Percentiles rank a stretch among this genome's conserved stretches.
phyloP scores from a whole-genome alignment of 2,797 vertebrate genomes.

The Falco berigora region DNA sequence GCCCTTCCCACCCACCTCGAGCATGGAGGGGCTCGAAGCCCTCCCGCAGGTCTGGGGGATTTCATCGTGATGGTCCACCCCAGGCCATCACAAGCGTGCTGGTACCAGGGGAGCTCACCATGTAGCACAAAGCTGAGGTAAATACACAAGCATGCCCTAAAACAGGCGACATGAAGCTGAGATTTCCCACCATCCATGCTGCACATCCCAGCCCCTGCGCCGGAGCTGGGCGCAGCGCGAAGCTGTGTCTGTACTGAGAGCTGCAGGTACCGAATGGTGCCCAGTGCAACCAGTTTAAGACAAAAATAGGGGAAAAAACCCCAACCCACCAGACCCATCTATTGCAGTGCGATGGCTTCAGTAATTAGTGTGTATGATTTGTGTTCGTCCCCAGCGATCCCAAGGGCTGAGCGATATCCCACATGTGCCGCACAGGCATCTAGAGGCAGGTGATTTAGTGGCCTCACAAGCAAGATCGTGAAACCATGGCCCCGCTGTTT shows the following conservation, averaged over 20 bases:
- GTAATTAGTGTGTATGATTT: constrained; percentile 50
- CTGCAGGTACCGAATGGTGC: background rate
- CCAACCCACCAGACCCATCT: background rate
- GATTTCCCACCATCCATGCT: background rate
- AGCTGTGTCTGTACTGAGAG: background rate
- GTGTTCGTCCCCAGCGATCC: constrained; percentile 71
- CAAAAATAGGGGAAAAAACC: background rate
- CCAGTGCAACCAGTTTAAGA: background rate
- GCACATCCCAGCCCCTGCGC: accelerated
- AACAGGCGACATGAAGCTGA: background rate
- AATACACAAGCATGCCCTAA: background rate
- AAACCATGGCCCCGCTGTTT: background rate
- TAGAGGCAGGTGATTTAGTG: constrained; percentile 69
- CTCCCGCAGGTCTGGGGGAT: accelerated
- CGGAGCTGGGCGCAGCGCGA: background rate
- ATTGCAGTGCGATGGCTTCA: background rate
- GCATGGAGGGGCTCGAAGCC: background rate
- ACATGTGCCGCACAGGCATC: constrained; percentile 59
- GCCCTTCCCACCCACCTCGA: background rate
- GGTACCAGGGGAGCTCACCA: background rate
- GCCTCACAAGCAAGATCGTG: background rate
- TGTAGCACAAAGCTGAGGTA: background rate
- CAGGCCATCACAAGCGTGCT: background rate
- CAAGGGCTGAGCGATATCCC: constrained; percentile 62
- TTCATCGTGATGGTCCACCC: background rate